Conservation (phyloP, 2,113 vertebrate species). For the Nesoenas mayeri region DNA sequence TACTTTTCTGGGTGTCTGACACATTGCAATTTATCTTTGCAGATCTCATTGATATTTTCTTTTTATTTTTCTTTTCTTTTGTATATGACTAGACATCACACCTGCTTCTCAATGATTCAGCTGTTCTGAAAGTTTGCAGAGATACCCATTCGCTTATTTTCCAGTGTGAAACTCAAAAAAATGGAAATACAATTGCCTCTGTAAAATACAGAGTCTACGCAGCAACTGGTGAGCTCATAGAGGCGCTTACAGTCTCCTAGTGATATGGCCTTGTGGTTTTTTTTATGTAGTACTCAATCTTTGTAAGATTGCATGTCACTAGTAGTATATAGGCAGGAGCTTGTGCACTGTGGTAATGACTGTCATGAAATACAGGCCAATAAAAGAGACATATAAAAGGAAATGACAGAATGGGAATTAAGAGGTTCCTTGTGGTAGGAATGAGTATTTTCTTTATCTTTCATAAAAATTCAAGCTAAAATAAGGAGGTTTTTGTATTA, state of each 20-base stretch:
- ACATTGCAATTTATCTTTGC: neutral
- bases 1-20: neutral
- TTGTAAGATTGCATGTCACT: neutral
- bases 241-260: neutral
- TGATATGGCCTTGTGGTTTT: neutral
- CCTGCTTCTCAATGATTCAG: conserved; percentile 53
- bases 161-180: conserved; percentile 56
- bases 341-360: neutral
- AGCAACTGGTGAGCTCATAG: conserved; percentile 52
- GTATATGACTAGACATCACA: conserved; percentile 34
- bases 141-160: conserved; percentile 42
- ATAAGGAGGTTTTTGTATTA: neutral
- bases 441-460: neutral
- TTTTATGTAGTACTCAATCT: conserved; percentile 16
- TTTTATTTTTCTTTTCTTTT: neutral
- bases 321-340: neutral
- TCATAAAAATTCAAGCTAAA: neutral
- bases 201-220: conserved; percentile 68
- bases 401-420: neutral
- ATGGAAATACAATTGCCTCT: conserved; percentile 57
- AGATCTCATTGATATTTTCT: neutral
- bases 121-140: conserved; percentile 55
- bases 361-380: conserved; percentile 4
- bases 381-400: neutral
- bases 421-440: neutral